Conservation (phyloP, 2,113 vertebrate genomes). For the Callaeas wilsoni region DNA sequence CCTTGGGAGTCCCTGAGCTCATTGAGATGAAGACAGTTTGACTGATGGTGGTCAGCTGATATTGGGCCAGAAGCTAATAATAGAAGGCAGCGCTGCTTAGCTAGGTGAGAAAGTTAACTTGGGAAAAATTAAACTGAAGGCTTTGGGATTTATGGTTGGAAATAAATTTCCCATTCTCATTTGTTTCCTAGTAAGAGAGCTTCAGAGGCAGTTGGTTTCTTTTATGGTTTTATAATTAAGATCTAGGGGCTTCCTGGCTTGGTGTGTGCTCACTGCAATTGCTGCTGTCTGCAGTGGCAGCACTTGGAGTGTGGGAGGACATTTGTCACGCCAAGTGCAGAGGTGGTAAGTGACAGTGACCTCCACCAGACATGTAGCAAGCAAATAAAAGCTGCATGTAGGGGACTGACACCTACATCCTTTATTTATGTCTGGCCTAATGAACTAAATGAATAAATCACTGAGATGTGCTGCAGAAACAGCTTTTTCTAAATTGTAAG, state of each 20-base stretch:
- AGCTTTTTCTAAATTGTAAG: not conserved
- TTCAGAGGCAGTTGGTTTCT: conserved; percentile 54
- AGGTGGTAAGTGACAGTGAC: conserved; percentile 42
- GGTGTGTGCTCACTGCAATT: not conserved
- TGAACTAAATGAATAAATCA: conserved; percentile 12
- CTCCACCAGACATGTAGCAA: conserved; percentile 1
- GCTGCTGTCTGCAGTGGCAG: conserved; percentile 4
- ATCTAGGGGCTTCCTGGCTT: conserved; percentile 53
- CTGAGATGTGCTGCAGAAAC: not conserved
- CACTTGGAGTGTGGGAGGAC: not conserved
- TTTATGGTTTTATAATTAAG: conserved; percentile 71
- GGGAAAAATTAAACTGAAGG: conserved; percentile 71
- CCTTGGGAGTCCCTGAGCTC: conserved; percentile 71
- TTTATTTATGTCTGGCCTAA: conserved; percentile 14
- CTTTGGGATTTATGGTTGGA: conserved; percentile 65
- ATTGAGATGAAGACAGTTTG: conserved; percentile 67
- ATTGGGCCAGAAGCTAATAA: conserved; percentile 68
- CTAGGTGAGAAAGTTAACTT: conserved; percentile 71
- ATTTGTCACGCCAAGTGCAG: conserved; percentile 18
- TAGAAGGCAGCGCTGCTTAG: conserved; percentile 68
- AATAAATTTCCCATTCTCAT: conserved; percentile 69
- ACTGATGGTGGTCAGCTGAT: conserved; percentile 69
- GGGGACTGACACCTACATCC: not conserved
- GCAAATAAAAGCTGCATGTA: conserved; percentile 4
- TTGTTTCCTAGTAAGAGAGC: conserved; percentile 70